Conservation (phyloP, 2,888 invertebrate species). For the Carabus problematicus region DNA sequence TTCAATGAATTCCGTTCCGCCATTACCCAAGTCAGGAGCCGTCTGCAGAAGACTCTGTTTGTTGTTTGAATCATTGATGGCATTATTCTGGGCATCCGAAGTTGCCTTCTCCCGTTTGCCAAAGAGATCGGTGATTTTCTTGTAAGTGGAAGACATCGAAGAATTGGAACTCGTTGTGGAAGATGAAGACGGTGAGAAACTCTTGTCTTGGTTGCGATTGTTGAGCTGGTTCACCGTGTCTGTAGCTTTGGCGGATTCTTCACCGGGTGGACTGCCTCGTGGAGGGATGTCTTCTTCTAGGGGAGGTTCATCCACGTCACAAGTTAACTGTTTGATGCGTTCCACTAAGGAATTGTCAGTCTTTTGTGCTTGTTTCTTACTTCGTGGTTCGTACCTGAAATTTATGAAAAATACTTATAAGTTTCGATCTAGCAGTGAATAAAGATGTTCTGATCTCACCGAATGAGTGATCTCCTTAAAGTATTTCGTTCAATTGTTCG, state of each 20-base stretch:
- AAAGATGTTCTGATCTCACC: too few species aligned
- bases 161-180: conserved; percentile 66
- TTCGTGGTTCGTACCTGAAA: conserved; percentile 54
- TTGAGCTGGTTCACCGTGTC: conserved; percentile 23
- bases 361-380: conserved; percentile 62
- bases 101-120: conserved; percentile 56
- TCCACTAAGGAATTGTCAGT: conserved; percentile 84
- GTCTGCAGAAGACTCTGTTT: conserved; percentile 55
- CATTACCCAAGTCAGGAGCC: conserved; percentile 61
- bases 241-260: conserved; percentile 62
- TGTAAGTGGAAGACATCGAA: conserved; percentile 70
- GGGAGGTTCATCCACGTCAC: conserved; percentile 78
- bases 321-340: conserved; percentile 83
- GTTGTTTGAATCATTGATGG: conserved; percentile 45
- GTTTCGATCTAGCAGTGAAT: too few species aligned
- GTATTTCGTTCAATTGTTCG: conserved; percentile 86
- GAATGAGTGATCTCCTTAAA: conserved; percentile 77
- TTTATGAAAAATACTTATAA: too few species aligned
- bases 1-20: conserved; percentile 48
- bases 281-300: conserved; percentile 62
- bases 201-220: conserved; percentile 61
- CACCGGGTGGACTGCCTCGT: conserved; percentile 72
- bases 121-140: conserved; percentile 68
- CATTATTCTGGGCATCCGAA: conserved; percentile 52
- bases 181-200: conserved; percentile 66